Conservation (phyloP, 92 coral and sea anemone species). For the Blastomussa wellsi region DNA sequence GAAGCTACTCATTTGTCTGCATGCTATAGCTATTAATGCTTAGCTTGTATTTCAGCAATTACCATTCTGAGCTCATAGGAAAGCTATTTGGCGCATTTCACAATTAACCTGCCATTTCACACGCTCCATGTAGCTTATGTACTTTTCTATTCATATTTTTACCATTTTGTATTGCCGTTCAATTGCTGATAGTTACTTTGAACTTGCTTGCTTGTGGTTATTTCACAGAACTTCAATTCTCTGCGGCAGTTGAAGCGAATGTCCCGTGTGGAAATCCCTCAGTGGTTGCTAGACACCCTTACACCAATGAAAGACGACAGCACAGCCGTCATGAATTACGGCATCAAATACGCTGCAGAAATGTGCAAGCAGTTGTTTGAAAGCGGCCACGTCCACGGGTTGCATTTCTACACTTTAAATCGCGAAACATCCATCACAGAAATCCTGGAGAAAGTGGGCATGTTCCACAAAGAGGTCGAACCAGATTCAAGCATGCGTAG, state of each 20-base stretch:
- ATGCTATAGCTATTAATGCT: no score
- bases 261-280: slow-evolving; percentile 67
- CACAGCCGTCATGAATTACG: slow-evolving; percentile 60
- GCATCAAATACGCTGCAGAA: slow-evolving; percentile 67
- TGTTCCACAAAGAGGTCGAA: slow-evolving; percentile 34
- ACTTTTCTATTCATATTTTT: neutral
- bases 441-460: slow-evolving; percentile 54
- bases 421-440: slow-evolving; percentile 62
- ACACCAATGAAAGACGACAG: slow-evolving; percentile 70
- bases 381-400: slow-evolving; percentile 70
- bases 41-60: no score
- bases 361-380: slow-evolving; percentile 69
- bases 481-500: slow-evolving; percentile 32
- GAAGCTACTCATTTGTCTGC: no score
- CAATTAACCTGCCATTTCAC: no score
- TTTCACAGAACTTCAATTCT: slow-evolving; percentile 58
- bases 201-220: neutral
- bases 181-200: neutral
- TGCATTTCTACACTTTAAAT: slow-evolving; percentile 82
- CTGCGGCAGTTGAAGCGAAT: slow-evolving; percentile 70
- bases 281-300: slow-evolving; percentile 60
- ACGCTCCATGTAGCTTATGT: neutral
- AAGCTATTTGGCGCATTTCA: no score
- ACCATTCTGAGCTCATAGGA: no score
- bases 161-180: neutral